phyloP scores from a whole-genome alignment of 2,888 invertebrate genomes.

The Quadroppia sp. region DNA sequence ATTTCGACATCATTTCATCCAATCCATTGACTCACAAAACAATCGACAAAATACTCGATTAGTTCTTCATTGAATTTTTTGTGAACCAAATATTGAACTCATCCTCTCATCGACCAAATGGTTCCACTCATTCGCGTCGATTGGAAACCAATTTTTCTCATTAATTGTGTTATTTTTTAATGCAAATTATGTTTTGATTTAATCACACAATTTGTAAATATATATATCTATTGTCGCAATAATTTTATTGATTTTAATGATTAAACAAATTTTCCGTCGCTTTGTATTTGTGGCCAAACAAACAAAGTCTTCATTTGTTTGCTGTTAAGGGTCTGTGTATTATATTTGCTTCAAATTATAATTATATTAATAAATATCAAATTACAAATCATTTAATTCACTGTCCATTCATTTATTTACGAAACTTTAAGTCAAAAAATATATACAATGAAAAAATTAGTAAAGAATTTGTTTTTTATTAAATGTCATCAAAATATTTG shows the following conservation, averaged over 20 bases:
- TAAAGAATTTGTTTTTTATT: too few relatives aligned
- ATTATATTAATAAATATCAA: background rate
- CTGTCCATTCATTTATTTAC: background rate
- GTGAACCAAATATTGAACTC: background rate
- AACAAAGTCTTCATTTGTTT: conserved; percentile 21
- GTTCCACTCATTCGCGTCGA: background rate
- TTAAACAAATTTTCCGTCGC: conserved; percentile 19
- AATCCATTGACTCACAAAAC: background rate
- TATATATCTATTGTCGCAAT: conserved; percentile 21
- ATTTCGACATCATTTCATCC: background rate
- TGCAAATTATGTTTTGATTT: background rate
- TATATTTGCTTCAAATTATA: background rate
- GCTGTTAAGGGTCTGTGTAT: conserved; percentile 26
- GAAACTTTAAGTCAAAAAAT: too few relatives aligned
- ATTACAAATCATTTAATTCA: background rate
- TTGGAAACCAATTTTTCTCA: background rate
- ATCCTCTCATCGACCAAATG: background rate
- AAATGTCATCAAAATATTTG: too few relatives aligned
- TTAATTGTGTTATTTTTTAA: conserved; percentile 1
- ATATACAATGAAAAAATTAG: too few relatives aligned
- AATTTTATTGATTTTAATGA: background rate
- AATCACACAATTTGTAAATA: conserved; percentile 12
- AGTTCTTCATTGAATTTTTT: background rate
- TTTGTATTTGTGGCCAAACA: conserved; percentile 31
- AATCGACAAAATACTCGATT: background rate